These are phyloP conservation scores for Trichechus manatus DNA, from an alignment of 2,113 vertebrate genomes.

Conservation along the genomic window DNA sequence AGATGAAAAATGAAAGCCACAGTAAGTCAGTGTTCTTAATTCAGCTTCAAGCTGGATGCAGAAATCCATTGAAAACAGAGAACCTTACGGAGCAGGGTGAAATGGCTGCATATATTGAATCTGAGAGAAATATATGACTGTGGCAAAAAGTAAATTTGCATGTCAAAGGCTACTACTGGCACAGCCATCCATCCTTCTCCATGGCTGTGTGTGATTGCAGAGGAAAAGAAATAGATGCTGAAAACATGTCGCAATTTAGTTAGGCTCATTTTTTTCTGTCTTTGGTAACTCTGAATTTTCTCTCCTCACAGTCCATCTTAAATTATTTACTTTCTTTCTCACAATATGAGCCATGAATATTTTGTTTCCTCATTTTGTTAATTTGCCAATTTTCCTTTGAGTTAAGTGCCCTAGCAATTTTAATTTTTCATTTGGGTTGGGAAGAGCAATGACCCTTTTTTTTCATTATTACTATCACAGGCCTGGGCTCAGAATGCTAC, in stretches of 20 bases:
- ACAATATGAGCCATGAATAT: constrained; percentile 85
- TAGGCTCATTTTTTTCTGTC: constrained; percentile 73
- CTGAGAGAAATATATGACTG: not conserved
- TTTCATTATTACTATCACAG: constrained; percentile 85
- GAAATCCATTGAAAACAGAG: constrained; percentile 47
- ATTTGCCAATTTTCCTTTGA: constrained; percentile 90
- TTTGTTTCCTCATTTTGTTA: constrained; percentile 88
- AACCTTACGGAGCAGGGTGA: constrained; percentile 7
- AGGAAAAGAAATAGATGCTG: not conserved
- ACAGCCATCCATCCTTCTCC: not conserved
- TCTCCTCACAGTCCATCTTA: constrained; percentile 84
- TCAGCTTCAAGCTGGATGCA: constrained; percentile 43
- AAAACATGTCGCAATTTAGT: constrained; percentile 32
- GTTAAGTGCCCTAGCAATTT: constrained; percentile 87
- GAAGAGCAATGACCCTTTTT: constrained; percentile 83
- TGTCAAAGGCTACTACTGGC: not conserved
- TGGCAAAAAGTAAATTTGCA: constrained; percentile 15
- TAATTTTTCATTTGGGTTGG: constrained; percentile 88
- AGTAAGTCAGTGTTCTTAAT: constrained; percentile 44
- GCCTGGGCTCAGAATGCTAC: constrained; percentile 83
- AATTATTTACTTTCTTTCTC: constrained; percentile 90
- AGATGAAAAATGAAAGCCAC: constrained; percentile 58
- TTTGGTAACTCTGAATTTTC: constrained; percentile 81
- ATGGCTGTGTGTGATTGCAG: not conserved
- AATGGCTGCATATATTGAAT: not conserved